Conservation (phyloP, 2,888 invertebrate genomes). For the Cephus runcator region DNA sequence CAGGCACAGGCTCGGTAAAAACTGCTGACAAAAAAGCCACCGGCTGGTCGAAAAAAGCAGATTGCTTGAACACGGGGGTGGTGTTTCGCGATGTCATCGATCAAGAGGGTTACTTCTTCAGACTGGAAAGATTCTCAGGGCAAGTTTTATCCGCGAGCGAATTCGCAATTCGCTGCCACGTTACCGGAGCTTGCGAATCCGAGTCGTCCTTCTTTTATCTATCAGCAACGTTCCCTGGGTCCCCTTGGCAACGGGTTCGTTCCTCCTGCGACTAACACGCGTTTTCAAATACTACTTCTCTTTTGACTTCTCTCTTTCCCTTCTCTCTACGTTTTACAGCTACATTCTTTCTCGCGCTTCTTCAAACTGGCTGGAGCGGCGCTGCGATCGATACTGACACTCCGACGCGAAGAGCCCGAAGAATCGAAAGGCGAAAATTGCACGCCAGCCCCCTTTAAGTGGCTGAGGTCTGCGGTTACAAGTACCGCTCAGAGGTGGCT, state of each 20-base stretch:
- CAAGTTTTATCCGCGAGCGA: background rate
- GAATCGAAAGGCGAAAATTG: background rate
- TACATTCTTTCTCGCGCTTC: background rate
- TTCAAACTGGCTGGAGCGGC: background rate
- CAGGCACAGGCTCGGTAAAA: background rate
- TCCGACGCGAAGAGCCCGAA: background rate
- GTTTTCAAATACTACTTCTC: background rate
- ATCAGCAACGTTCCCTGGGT: background rate
- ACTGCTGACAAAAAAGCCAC: background rate
- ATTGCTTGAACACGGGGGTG: background rate
- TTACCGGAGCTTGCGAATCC: background rate
- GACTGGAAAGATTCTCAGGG: background rate
- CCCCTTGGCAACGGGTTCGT: background rate
- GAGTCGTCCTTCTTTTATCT: background rate
- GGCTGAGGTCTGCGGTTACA: background rate
- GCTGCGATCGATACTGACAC: too few relatives aligned
- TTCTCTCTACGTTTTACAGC: background rate
- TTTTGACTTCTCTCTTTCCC: background rate
- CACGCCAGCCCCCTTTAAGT: background rate
- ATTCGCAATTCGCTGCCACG: background rate
- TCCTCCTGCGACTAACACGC: background rate
- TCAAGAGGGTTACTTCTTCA: background rate
- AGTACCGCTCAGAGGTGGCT: background rate
- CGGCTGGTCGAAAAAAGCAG: background rate
- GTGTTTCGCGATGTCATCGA: constrained; percentile 5